phyloP scores from a whole-genome alignment of 2,113 vertebrate species.

The Pelecanus crispus region DNA sequence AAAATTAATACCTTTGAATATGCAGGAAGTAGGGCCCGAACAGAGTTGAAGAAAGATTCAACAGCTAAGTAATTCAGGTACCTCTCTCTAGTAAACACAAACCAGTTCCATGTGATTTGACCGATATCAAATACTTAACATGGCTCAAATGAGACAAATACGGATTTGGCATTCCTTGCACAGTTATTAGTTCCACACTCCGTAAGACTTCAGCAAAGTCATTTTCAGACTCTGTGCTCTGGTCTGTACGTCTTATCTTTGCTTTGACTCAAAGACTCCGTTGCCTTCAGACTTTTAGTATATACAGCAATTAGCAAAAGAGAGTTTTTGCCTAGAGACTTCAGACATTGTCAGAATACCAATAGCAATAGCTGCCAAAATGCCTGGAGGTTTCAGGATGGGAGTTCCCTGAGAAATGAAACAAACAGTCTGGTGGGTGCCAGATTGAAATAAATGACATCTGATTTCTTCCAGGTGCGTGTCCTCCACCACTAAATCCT shows the following conservation, averaged over 20 bases:
- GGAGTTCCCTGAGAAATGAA: background rate
- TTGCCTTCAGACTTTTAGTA: background rate
- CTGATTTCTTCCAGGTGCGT: conserved; percentile 1
- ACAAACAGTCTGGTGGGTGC: background rate
- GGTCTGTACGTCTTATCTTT: background rate
- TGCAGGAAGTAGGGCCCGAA: conserved; percentile 3
- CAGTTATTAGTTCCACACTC: background rate
- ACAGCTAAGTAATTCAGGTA: background rate
- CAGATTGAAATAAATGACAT: background rate
- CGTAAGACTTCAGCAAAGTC: background rate
- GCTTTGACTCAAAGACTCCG: background rate
- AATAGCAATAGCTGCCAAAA: background rate
- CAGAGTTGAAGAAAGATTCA: background rate
- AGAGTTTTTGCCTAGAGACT: background rate
- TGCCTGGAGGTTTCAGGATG: background rate
- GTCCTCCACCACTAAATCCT: background rate
- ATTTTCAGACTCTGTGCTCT: background rate
- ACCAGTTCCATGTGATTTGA: background rate
- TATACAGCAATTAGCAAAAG: background rate
- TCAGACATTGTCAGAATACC: background rate
- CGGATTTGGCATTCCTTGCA: background rate
- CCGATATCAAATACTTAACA: background rate
- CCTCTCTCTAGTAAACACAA: background rate
- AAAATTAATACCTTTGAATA: conserved; percentile 21
- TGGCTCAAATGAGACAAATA: background rate